Evolutionary conservation across 2,888 invertebrate species (phyloP).

Genomic region (Pomacea canaliculata): DNA sequence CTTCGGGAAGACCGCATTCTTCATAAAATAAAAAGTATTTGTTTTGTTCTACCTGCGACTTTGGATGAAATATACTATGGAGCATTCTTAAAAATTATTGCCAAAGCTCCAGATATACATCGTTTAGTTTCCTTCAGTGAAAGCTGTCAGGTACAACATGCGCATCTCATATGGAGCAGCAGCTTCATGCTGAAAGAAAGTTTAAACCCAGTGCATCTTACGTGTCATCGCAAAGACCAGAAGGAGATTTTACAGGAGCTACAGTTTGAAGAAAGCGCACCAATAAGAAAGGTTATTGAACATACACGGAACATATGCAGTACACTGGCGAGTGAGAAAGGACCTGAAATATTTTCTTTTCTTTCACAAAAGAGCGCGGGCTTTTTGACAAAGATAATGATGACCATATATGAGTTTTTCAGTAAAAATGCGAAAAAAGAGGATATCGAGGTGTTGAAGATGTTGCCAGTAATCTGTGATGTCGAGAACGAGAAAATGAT

Average conservation of each 20-base stretch:
- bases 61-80: not conserved
- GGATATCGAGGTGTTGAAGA: not conserved
- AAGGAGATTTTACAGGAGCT: not conserved
- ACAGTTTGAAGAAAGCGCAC: conserved; percentile 4
- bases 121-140: conserved; percentile 18
- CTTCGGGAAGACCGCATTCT: conserved; percentile 13
- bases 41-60: conserved; percentile 24
- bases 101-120: not conserved
- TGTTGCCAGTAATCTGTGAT: conserved; percentile 11
- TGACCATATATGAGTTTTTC: conserved; percentile 6
- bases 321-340: conserved; percentile 3
- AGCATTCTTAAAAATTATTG: not conserved
- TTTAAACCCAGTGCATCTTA: not conserved
- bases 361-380: not conserved
- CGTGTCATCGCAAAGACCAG: not conserved
- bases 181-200: conserved; percentile 13
- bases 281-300: conserved; percentile 11
- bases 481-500: conserved; percentile 1
- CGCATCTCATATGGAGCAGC: not conserved
- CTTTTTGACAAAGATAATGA: conserved; percentile 1
- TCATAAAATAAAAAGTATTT: conserved; percentile 16
- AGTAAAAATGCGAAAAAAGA: not conserved
- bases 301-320: conserved; percentile 22
- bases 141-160: conserved; percentile 1
- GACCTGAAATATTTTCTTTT: not conserved